Conservation (phyloP, 2,888 invertebrate species). For the Drosophila testacea region DNA sequence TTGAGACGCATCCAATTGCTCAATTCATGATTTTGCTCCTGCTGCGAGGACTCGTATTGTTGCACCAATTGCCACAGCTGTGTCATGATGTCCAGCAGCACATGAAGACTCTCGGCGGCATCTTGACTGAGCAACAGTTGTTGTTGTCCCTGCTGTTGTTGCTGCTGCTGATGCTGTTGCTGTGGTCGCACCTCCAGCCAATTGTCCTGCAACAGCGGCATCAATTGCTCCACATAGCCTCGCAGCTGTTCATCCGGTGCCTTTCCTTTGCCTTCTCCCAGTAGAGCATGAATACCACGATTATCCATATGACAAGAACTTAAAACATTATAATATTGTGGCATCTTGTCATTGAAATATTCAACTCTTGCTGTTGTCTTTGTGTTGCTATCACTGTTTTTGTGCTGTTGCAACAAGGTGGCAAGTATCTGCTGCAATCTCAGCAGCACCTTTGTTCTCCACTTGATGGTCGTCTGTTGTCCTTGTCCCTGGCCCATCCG, state of each 20-base stretch:
- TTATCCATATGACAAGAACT: neutral
- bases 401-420: slow-evolving; percentile 78
- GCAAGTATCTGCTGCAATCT: slow-evolving; percentile 89
- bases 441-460: slow-evolving; percentile 91
- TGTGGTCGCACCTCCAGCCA: slow-evolving; percentile 92
- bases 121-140: slow-evolving; percentile 87
- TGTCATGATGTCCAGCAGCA: slow-evolving; percentile 88
- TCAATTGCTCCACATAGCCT: slow-evolving; percentile 88
- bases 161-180: slow-evolving; percentile 12
- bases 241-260: slow-evolving; percentile 83
- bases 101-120: slow-evolving; percentile 88
- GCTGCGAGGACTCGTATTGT: slow-evolving; percentile 69
- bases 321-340: slow-evolving; percentile 65
- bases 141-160: slow-evolving; percentile 29
- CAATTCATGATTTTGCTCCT: slow-evolving; percentile 77
- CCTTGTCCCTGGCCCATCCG: slow-evolving; percentile 88
- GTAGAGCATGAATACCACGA: slow-evolving; percentile 26
- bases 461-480: slow-evolving; percentile 90
- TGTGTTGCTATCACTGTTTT: slow-evolving; percentile 1
- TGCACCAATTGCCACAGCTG: slow-evolving; percentile 87
- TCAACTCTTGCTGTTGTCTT: slow-evolving; percentile 10
- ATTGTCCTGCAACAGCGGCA: slow-evolving; percentile 92
- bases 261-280: slow-evolving; percentile 32
- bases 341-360: slow-evolving; percentile 47
- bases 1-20: slow-evolving; percentile 86